Percentiles rank a stretch among this genome's conserved stretches.
These are phyloP conservation scores for Armadillidium nasatum DNA, from an alignment of 1,140 invertebrate species.

Conservation along the genomic window DNA sequence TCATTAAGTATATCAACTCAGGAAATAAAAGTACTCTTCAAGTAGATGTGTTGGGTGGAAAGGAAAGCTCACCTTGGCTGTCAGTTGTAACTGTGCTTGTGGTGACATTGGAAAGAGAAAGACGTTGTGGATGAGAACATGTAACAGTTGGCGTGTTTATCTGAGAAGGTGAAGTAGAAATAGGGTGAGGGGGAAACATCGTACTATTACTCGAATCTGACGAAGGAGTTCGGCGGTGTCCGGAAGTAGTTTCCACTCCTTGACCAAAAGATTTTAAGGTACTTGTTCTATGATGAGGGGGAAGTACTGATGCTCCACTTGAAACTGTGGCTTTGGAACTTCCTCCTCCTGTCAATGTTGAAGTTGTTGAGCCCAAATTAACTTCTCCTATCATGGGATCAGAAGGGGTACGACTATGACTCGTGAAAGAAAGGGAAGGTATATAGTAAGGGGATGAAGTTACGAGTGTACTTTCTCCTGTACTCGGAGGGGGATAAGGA, in stretches of 20 bases:
- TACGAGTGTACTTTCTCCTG: neutral
- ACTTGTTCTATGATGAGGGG: neutral
- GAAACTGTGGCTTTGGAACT: too few species aligned
- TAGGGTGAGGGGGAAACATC: neutral
- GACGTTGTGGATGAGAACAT: neutral
- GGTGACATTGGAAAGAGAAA: neutral
- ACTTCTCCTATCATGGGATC: neutral
- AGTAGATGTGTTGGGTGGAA: too few species aligned
- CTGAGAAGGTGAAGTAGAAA: neutral
- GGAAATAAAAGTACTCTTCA: too few species aligned
- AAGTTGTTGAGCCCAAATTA: too few species aligned
- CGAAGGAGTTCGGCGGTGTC: neutral
- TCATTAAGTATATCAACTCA: too few species aligned
- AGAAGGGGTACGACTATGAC: neutral
- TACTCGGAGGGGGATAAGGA: neutral
- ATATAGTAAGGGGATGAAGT: constrained; percentile 7
- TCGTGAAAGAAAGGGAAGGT: neutral
- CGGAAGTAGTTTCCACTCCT: neutral
- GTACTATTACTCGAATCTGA: neutral
- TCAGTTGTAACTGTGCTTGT: neutral
- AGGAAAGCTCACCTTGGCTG: neutral
- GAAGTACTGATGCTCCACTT: neutral
- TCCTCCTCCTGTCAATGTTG: too few species aligned
- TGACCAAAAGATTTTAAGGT: neutral
- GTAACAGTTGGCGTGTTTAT: neutral